Evolutionary conservation across 2,797 vertebrate species (phyloP), one percentile per base, ranked within the genome.

Genomic region (Meda fulgida): DNA sequence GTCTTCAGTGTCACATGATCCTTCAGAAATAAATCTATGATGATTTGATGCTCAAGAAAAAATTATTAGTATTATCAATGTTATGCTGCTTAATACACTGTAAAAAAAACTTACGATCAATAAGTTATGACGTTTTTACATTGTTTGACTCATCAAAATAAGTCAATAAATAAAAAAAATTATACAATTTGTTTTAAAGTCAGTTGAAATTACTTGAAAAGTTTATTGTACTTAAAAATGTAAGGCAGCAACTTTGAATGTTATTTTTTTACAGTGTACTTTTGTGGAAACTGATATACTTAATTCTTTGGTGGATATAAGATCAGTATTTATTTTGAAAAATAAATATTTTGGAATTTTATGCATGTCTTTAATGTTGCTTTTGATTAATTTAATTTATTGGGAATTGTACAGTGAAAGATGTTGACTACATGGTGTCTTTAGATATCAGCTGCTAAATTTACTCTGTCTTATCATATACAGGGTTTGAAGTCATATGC

Each of bases 401-500:
- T 36, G 13, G 31, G 34, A 76, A 76, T 4, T 55, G 31, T 55
- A 3, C 31, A 9, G 34, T 55, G 13, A 77, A 58, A 18, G 7
- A 58, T 26, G 23, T 46, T 31, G 38, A 46, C 10, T 29, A 11
- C 23, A 26, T 72, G 40, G 7, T 72, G 55, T 26, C 19, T 48
- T 66, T 21, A 31, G 1, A 29, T 1, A 18, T 34, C 34, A 29
- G 7, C 5, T 51, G 9, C 29, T 29, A 4, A 48, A 66, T 43
- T n/a, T 67, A 29, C 9, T 48, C 5, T 19, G 14, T 38, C 60
- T 53, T 36, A 43, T 67, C 5, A 10, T 58, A 58, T 21, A 36
- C 70, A 29, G 26, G 48, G 82, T 82, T 79, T 71, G 21, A 51
- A 65, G 63, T 73, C 69, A 73, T 75, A 48, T 58, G 85, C 75